Percentiles rank a stretch among this genome's conserved stretches.
Evolutionary conservation across 2,888 invertebrate species (phyloP).

Genomic region (Keiferia lycopersicella): DNA sequence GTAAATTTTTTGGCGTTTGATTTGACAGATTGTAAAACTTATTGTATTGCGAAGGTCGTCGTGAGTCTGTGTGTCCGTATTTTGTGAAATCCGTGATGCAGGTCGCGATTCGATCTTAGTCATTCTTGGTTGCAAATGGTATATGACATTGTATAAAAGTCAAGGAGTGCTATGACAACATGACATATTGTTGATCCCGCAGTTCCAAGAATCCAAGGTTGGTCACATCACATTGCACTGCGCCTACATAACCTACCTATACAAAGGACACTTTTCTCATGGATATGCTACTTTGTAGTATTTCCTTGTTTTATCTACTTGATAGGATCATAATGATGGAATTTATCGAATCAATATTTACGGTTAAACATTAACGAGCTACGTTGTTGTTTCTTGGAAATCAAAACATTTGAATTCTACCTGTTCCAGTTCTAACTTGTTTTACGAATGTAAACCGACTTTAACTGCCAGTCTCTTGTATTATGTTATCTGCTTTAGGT

Average conservation of each 20-base stretch:
- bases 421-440: slow-evolving; percentile 16
- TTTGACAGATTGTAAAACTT: slow-evolving; percentile 45
- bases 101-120: slow-evolving; percentile 18
- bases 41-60: slow-evolving; percentile 38
- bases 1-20: slow-evolving; percentile 43
- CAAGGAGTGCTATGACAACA: slow-evolving; percentile 37
- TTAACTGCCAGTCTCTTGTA: slow-evolving; percentile 1
- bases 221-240: not conserved
- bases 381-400: not conserved
- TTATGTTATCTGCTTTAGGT: slow-evolving; percentile 22
- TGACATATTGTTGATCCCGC: slow-evolving; percentile 42
- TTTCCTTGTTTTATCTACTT: not conserved
- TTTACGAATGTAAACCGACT: not conserved
- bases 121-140: slow-evolving; percentile 28
- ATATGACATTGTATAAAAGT: slow-evolving; percentile 32
- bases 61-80: slow-evolving; percentile 51
- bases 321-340: not conserved
- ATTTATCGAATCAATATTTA: not conserved
- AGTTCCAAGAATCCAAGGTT: slow-evolving; percentile 43
- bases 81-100: slow-evolving; percentile 28
- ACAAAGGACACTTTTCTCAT: slow-evolving; percentile 6
- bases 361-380: not conserved
- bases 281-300: not conserved
- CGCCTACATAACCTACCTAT: not conserved
- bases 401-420: slow-evolving; percentile 6